phyloP scores from a whole-genome alignment of 2,888 invertebrate species.

The Melangyna quadrimaculata region DNA sequence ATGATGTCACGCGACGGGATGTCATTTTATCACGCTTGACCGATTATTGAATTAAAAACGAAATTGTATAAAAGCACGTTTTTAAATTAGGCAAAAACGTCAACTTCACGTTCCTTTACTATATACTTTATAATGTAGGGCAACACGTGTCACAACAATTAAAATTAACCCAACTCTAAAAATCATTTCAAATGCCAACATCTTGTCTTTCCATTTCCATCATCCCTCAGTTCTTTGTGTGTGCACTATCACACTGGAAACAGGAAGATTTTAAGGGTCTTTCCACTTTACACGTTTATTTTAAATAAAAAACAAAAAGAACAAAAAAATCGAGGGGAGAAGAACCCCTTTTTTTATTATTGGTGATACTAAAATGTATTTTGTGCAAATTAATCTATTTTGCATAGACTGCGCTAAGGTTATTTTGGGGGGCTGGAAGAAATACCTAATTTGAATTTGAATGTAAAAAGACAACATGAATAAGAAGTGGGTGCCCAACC shows the following conservation, averaged over 20 bases:
- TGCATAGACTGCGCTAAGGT: not conserved
- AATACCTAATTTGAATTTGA: not conserved
- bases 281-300: conserved; percentile 46
- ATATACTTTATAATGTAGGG: conserved; percentile 13
- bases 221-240: not conserved
- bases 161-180: conserved; percentile 40
- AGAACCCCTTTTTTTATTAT: conserved; percentile 21
- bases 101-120: conserved; percentile 5
- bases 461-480: not conserved
- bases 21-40: not conserved
- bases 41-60: not conserved
- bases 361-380: not conserved
- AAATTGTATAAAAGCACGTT: conserved; percentile 37
- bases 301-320: not conserved
- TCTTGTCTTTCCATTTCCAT: not conserved
- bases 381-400: conserved; percentile 7
- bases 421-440: not conserved
- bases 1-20: not conserved
- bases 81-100: not conserved
- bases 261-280: conserved; percentile 18
- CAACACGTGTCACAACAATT: conserved; percentile 55
- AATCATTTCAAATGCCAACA: conserved; percentile 30
- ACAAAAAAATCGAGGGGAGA: not conserved
- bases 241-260: conserved; percentile 20
- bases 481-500: not conserved